Base-by-base conservation (phyloP, 2,888 invertebrate genomes). In the Holacanthella duospinosa region DNA sequence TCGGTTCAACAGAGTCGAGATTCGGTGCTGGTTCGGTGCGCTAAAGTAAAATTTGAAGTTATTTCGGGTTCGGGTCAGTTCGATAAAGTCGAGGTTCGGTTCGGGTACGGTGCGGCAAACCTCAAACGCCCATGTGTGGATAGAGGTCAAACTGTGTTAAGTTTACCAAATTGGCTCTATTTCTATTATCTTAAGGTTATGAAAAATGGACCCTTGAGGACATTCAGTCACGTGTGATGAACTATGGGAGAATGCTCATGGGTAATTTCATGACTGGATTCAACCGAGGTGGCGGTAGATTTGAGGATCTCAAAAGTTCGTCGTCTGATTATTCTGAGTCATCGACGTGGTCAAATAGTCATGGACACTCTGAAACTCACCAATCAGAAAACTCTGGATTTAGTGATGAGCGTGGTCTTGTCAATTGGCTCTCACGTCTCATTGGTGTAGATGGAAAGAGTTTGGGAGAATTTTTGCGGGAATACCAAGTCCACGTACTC, bases 401-500 rank as follows among this genome's bases (percentile, higher is more conserved):
- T n/a, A 57, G 61, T 19, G 43, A 62, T 2, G 65, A 66, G 29
- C 54, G 68, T n/a, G 69, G 71, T 2, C 69, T 71, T 2, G 63
- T 71, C 26, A 69, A 72, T 57, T 73, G 72, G 72, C 63, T 73
- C 0, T 61, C 67, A 21, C 56, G 64, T n/a, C 59, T 71, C 2
- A 70, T 73, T 28, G 72, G 72, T 24, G 70, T 73, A 6, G 67
- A 70, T 43, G 72, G 72, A 28, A 73, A 73, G 60, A 68, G 69
- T 26, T 58, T 73, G 0, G 72, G 72, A 29, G 72, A 72, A 59
- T 72, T 72, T 58, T 58, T 72, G 21, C 29, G 72, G n/a, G 72
- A 72, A 54, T 73, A 73, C 29, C 72, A 73, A 66, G 72, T 73
- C 25, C 72, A 73, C 64, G 72, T 73, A 25, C 61, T 73, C 21